These are phyloP conservation scores for Drosophila mulleri DNA, from an alignment of 2,888 invertebrate genomes.

Conservation along the genomic window DNA sequence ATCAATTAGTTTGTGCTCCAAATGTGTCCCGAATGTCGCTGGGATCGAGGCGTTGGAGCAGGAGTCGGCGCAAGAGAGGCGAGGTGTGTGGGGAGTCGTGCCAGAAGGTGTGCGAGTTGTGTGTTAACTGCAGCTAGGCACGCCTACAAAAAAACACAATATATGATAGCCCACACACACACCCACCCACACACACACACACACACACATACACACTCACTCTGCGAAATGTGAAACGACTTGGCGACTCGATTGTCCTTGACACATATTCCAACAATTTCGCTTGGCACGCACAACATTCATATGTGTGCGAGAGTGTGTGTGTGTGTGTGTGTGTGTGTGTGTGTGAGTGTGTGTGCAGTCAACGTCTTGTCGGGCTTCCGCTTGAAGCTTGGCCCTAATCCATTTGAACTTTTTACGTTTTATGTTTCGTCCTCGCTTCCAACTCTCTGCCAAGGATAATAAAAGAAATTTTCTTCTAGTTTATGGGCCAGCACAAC, in stretches of 20 bases:
- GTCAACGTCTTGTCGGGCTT: constrained; percentile 77
- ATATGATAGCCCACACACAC: constrained; percentile 16
- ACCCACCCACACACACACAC: constrained; percentile 13
- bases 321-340: constrained; percentile 18
- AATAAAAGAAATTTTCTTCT: constrained; percentile 72
- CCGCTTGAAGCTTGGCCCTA: constrained; percentile 68
- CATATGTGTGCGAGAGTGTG: constrained; percentile 13
- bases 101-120: constrained; percentile 44
- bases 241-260: constrained; percentile 63
- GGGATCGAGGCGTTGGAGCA: neutral
- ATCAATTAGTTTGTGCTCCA: constrained; percentile 72
- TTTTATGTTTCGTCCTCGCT: constrained; percentile 40
- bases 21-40: constrained; percentile 72
- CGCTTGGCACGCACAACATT: constrained; percentile 69
- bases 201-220: constrained; percentile 10
- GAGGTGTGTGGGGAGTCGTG: neutral
- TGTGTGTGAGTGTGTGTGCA: constrained; percentile 19
- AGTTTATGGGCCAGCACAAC: constrained; percentile 69
- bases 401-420: constrained; percentile 72
- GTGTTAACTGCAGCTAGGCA: constrained; percentile 60
- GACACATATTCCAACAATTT: constrained; percentile 68
- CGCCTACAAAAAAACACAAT: constrained; percentile 46
- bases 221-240: constrained; percentile 29
- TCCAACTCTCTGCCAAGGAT: constrained; percentile 73
- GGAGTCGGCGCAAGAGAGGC: neutral